Conservation (phyloP, 2,797 vertebrate species). For the Sebastes elongatus region DNA sequence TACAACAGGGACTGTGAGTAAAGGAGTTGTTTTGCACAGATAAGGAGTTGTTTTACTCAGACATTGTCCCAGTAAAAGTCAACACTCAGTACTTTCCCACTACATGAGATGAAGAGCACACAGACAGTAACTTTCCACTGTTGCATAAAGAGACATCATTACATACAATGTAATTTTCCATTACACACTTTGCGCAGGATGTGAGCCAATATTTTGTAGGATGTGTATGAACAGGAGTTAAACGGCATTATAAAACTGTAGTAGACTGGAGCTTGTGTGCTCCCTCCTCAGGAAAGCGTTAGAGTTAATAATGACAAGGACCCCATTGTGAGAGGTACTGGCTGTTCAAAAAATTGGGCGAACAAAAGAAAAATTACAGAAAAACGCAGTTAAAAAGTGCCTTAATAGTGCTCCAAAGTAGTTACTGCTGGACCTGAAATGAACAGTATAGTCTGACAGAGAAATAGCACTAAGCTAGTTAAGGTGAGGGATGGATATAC, state of each 20-base stretch:
- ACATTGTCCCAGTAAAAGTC: too few relatives aligned
- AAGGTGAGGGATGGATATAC: background rate
- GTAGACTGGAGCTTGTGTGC: background rate
- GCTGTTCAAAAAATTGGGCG: background rate
- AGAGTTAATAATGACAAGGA: background rate
- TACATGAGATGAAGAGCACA: too few relatives aligned
- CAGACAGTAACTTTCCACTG: too few relatives aligned
- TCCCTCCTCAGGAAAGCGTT: background rate
- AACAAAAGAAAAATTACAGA: background rate
- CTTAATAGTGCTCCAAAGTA: background rate
- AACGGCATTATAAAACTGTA: rapidly evolving
- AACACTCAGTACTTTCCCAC: too few relatives aligned
- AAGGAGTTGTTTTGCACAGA: too few relatives aligned
- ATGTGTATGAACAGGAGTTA: background rate
- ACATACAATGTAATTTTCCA: too few relatives aligned
- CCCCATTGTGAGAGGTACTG: background rate
- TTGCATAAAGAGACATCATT: too few relatives aligned
- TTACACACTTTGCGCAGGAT: too few relatives aligned
- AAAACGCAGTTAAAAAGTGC: background rate
- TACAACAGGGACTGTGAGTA: too few relatives aligned
- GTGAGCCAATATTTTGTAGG: too few relatives aligned
- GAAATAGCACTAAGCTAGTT: background rate
- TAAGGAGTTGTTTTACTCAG: too few relatives aligned
- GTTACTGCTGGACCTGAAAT: background rate
- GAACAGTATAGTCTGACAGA: background rate